phyloP scores from a whole-genome alignment of 2,797 vertebrate genomes.

The Pseudochirops cupreus region DNA sequence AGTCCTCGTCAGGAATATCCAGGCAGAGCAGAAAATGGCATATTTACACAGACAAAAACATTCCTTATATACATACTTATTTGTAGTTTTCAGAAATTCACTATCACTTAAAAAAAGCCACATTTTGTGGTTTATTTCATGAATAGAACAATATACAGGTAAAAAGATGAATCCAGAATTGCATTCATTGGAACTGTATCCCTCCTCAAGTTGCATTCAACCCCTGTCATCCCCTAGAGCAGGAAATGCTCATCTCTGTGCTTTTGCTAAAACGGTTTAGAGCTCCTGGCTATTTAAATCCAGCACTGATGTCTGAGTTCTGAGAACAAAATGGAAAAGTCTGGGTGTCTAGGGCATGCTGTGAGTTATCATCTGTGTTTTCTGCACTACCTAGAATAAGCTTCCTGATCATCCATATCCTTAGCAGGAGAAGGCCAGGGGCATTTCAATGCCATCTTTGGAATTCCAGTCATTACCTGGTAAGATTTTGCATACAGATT shows the following conservation, averaged over 20 bases:
- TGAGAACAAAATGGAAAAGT: conserved; percentile 13
- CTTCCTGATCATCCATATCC: not conserved
- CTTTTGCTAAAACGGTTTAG: conserved; percentile 2
- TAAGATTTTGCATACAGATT: not conserved
- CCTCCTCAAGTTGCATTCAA: not conserved
- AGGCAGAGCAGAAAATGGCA: not conserved
- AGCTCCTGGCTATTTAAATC: not conserved
- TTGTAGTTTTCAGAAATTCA: not conserved
- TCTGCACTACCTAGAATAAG: conserved; percentile 41
- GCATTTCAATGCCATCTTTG: not conserved
- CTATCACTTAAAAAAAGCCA: not conserved
- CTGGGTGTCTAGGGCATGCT: not conserved
- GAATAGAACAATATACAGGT: conserved; percentile 12
- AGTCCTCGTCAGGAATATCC: not conserved
- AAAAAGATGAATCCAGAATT: conserved; percentile 19
- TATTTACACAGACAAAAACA: fast-evolving
- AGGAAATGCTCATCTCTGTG: not conserved
- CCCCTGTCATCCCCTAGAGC: not conserved
- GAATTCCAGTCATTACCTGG: not conserved
- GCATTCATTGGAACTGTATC: not conserved
- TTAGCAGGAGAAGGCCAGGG: conserved; percentile 9
- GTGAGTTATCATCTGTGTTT: not conserved
- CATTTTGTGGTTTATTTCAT: not conserved
- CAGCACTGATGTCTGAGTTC: not conserved
- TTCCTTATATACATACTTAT: not conserved